phyloP scores from a whole-genome alignment of 2,888 invertebrate species.

The Polydrusus tereticollis region DNA sequence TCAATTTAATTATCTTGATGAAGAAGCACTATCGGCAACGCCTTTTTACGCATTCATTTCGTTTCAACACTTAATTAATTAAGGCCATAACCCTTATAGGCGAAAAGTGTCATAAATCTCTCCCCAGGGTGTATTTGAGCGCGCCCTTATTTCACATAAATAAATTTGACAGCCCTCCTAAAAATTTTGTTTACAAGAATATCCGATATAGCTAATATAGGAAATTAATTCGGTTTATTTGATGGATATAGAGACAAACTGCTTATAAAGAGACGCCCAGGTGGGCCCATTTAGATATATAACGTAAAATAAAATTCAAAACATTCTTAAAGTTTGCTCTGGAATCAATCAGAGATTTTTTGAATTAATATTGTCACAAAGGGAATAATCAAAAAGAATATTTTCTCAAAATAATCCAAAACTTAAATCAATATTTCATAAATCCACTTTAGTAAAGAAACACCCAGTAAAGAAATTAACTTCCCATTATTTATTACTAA shows the following conservation, averaged over 20 bases:
- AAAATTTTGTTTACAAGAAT: slow-evolving; percentile 18
- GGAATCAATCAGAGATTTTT: too few species aligned
- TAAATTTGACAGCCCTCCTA: slow-evolving; percentile 38
- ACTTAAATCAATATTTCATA: too few species aligned
- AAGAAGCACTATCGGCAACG: slow-evolving; percentile 40
- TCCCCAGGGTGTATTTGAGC: slow-evolving; percentile 43
- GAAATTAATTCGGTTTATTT: neutral
- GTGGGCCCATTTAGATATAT: too few species aligned
- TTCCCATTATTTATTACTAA: too few species aligned
- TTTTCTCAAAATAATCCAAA: too few species aligned
- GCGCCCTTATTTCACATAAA: slow-evolving; percentile 33
- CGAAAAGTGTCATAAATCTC: slow-evolving; percentile 44
- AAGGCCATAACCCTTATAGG: slow-evolving; percentile 44
- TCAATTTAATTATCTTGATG: slow-evolving; percentile 43
- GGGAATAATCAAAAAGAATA: too few species aligned
- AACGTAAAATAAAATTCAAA: too few species aligned
- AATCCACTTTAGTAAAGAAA: too few species aligned
- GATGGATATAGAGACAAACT: neutral
- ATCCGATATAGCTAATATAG: slow-evolving; percentile 16
- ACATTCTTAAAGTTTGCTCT: too few species aligned
- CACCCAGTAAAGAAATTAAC: too few species aligned
- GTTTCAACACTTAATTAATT: slow-evolving; percentile 48
- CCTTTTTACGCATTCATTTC: slow-evolving; percentile 43
- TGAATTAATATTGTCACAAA: too few species aligned
- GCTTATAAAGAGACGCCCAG: too few species aligned